These are phyloP conservation scores for Augochlora pura DNA, from an alignment of 1,140 invertebrate species.

Conservation along the genomic window DNA sequence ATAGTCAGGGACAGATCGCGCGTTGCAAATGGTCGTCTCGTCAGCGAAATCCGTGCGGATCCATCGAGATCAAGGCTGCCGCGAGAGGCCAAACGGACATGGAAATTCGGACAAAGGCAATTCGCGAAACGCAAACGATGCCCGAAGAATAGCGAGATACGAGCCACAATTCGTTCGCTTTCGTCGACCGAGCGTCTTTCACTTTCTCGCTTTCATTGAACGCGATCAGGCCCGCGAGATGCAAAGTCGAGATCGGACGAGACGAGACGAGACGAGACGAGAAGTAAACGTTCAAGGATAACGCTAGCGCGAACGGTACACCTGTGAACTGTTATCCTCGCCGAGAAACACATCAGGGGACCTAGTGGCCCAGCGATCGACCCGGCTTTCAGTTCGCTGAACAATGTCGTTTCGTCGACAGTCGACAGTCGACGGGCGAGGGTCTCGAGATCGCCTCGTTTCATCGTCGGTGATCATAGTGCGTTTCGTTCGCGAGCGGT, in stretches of 20 bases:
- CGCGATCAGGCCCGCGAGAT: constrained; percentile 51
- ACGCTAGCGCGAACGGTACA: constrained; percentile 74
- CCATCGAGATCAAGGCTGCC: constrained; percentile 44
- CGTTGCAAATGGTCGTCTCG: constrained; percentile 31
- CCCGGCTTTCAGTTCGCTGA: constrained; percentile 60
- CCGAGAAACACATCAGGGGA: constrained; percentile 60
- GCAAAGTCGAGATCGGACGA: constrained; percentile 56
- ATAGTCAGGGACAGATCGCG: constrained; percentile 29
- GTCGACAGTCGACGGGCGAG: background rate
- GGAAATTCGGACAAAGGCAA: constrained; percentile 6
- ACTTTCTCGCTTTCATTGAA: constrained; percentile 65
- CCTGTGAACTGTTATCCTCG: constrained; percentile 73
- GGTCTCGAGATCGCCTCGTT: constrained; percentile 14
- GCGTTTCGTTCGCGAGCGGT: background rate
- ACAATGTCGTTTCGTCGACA: constrained; percentile 69
- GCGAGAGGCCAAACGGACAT: constrained; percentile 37
- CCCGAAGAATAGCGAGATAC: no score
- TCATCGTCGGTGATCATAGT: background rate
- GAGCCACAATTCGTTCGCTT: constrained; percentile 1
- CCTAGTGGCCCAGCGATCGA: constrained; percentile 70
- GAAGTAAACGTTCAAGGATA: constrained; percentile 59
- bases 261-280: constrained; percentile 63
- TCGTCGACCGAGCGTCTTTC: constrained; percentile 30
- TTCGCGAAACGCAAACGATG: background rate
- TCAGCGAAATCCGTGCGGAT: constrained; percentile 33